Percentiles rank a stretch among this genome's conserved stretches.
Conservation (phyloP, 2,797 vertebrate genomes). For the Oreochromis mossambicus region DNA sequence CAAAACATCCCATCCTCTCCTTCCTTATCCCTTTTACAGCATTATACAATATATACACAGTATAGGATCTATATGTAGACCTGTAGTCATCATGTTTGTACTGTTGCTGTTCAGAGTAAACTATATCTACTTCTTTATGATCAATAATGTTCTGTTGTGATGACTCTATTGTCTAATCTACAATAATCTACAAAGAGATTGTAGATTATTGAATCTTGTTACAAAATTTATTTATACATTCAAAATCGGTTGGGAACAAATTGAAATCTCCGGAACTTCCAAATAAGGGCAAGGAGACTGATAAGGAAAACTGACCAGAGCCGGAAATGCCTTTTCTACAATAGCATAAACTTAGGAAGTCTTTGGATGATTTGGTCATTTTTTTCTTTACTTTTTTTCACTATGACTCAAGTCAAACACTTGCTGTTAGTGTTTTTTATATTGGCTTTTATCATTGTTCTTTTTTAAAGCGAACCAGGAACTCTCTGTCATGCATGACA, state of each 20-base stretch:
- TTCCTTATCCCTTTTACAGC: background rate
- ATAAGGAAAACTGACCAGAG: background rate
- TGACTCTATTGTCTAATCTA: background rate
- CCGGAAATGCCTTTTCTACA: background rate
- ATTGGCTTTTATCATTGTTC: background rate
- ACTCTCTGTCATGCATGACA: background rate
- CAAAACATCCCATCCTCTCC: fast-evolving
- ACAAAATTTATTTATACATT: background rate
- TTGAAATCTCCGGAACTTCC: background rate
- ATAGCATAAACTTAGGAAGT: background rate
- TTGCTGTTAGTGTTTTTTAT: background rate
- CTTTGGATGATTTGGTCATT: background rate
- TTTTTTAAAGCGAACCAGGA: background rate
- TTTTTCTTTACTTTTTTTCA: background rate
- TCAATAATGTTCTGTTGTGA: background rate
- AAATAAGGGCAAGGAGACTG: no score
- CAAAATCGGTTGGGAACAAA: background rate
- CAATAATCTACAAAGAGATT: background rate
- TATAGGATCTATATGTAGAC: background rate
- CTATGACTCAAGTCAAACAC: background rate
- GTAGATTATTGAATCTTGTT: background rate
- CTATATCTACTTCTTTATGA: background rate
- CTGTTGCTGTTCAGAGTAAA: background rate
- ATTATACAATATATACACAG: background rate
- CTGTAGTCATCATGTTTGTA: background rate